Evolutionary conservation across 2,888 invertebrate species (phyloP), one percentile per base, ranked within the genome.

Genomic region (Synergus gifuensis): DNA sequence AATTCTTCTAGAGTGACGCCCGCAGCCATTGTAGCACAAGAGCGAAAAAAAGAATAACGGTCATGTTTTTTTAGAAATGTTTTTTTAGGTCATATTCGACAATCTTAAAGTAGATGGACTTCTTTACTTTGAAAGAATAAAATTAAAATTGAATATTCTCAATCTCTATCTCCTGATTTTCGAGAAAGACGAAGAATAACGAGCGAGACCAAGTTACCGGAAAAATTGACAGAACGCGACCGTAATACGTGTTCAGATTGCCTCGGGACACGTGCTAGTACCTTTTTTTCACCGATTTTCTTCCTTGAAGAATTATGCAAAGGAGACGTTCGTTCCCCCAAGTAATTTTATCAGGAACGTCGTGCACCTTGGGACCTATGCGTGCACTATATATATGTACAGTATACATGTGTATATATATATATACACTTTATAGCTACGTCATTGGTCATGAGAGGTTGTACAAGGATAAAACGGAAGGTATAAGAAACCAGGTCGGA

Each of bases 1-100:
- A 79, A 80, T 77, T 80, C 76, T 78, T 78, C 66, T 78, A 60
- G 77, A 82, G 78, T 82, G 62, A 78, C 77, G 78, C 82, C 76
- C n/a, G 69, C 78, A 73, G 78, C 77, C 60, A 79, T 76, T 79
- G 64, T 77, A 73, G 78, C 42, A 73, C 58, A 62, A 78, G 73
- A 62, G 46, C 73, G 73, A 60, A 77, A 77, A 60, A 79, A 77
- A 42, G 49, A n/a, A n/a, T n/a, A 22, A 18, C 46, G 22, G 4
- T 12, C 11, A 14, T 28, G 54, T 46, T 73, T 36, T 73, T 73
- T 36, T 36, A 36, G 5, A 4, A 22, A 14, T 28, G 36, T 46
- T 73, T 36, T 73, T 54, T 54, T 14, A 54, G 49, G 49, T 40
- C 36, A 28, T n/a, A 73, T 18, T 36, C 54, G 12, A 73, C n/a